Evolutionary conservation across 2,888 invertebrate species (phyloP).

Genomic region (Perithous albicinctus): DNA sequence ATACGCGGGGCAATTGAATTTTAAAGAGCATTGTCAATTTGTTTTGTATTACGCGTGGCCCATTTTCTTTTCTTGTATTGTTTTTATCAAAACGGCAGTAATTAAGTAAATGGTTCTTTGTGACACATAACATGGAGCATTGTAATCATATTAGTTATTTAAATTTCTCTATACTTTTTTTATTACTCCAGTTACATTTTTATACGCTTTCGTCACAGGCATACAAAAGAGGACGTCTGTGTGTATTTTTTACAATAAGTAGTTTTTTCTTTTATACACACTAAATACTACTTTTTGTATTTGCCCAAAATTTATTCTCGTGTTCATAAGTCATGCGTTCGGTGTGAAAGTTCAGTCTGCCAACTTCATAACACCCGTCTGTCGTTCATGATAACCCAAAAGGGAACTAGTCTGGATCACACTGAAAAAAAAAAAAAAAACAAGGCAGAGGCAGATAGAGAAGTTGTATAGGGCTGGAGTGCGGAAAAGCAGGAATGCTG

Average conservation of each 20-base stretch:
- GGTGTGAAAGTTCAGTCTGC: background rate
- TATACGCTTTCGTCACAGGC: no score
- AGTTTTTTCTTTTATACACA: no score
- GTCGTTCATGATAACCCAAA: background rate
- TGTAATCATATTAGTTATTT: no score
- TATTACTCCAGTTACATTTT: no score
- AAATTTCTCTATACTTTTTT: no score
- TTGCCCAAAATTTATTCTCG: background rate
- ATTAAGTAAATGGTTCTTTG: background rate
- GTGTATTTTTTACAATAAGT: no score
- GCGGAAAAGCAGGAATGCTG: background rate
- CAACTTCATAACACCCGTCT: background rate
- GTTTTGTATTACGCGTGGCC: background rate
- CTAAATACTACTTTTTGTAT: background rate
- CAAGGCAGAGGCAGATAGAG: background rate
- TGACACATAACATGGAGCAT: no score
- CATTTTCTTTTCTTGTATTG: background rate
- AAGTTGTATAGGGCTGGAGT: background rate
- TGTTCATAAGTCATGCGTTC: background rate
- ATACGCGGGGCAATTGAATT: conserved; percentile 25
- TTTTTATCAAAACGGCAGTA: background rate
- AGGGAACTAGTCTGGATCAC: background rate
- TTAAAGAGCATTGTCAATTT: conserved; percentile 20
- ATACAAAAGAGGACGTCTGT: no score
- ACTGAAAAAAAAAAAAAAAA: background rate